Base-by-base conservation (phyloP, 1,140 invertebrate genomes). In the Pinna nobilis region DNA sequence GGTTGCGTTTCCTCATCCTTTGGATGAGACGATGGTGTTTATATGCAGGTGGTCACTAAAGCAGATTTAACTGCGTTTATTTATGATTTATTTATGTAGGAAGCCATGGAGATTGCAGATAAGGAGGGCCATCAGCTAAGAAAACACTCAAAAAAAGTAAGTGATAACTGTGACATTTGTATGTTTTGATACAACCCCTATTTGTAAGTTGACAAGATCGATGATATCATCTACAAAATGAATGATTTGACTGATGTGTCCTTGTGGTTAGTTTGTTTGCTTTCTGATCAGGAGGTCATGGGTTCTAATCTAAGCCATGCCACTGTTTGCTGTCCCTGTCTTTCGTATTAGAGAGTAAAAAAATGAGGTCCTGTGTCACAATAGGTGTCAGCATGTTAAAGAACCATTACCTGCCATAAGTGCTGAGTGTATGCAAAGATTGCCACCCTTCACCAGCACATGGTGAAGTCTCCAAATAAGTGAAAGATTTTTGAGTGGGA, bases 21-120 rank as follows among this genome's bases (percentile, higher is more conserved):
- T n/a, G n/a, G n/a, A n/a, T n/a, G n/a, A n/a, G n/a, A n/a, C n/a
- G n/a, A n/a, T n/a, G n/a, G n/a, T n/a, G n/a, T 55, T 5, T 55
- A 0, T 1, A 25, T 28, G 25, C 11, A n/a, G n/a, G n/a, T n/a
- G n/a, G n/a, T n/a, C n/a, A n/a, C n/a, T n/a, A n/a, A n/a, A n/a
- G n/a, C n/a, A 64, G 13, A 3, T 2, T 0, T 66, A 25, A n/a
- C 18, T 51, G 37, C n/a, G 6, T 59, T 6, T 33, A 11, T 71
- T 20, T 18, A 15, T 65, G 1, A 23, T 55, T 25, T 23, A 7
- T 59, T 18, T 66, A 74, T 81, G 70, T 92, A 91, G 93, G 93
- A 90, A 88, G 96, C 96, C n/a, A 91, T 97, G 78, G 92, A 88
- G 70, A 90, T 92, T 71, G 93, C 95, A 11, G 91, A 92, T 76